A percentile compares a stretch with the other conserved stretches of the same genome.
Conservation (phyloP, 2,113 vertebrate genomes). For the Herpailurus yagouaroundi region DNA sequence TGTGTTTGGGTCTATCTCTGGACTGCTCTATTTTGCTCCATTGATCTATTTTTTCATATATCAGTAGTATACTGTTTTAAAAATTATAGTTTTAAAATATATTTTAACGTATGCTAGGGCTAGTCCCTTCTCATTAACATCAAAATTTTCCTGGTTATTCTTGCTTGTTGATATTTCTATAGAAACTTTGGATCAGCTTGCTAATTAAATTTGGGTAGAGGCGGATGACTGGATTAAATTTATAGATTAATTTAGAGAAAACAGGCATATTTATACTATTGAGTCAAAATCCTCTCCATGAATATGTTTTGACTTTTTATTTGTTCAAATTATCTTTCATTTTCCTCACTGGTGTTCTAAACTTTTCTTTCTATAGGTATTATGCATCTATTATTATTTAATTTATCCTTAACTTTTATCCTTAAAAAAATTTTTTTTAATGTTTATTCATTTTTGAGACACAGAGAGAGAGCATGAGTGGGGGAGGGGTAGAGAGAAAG, state of each 20-base stretch:
- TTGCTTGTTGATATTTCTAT: background rate
- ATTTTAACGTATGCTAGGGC: background rate
- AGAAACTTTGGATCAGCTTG: background rate
- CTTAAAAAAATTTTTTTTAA: background rate
- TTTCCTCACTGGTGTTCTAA: background rate
- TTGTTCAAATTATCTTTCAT: constrained; percentile 4
- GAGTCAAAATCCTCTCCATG: background rate
- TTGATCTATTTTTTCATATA: background rate
- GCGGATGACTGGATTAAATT: background rate
- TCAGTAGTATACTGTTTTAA: background rate
- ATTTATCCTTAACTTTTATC: background rate
- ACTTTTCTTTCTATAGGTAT: background rate
- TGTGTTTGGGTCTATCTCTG: background rate
- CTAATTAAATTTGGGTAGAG: background rate
- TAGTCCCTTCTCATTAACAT: background rate
- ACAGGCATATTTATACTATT: background rate
- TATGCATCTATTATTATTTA: background rate
- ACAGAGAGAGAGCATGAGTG: too few relatives aligned
- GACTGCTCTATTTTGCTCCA: background rate
- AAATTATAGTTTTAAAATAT: background rate
- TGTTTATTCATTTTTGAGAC: too few relatives aligned
- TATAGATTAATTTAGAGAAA: background rate
- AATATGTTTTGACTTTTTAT: background rate
- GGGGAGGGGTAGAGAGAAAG: too few relatives aligned
- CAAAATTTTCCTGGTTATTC: background rate